These are phyloP conservation scores for Damaliscus lunatus DNA, from an alignment of 2,113 vertebrate species.

Conservation along the genomic window DNA sequence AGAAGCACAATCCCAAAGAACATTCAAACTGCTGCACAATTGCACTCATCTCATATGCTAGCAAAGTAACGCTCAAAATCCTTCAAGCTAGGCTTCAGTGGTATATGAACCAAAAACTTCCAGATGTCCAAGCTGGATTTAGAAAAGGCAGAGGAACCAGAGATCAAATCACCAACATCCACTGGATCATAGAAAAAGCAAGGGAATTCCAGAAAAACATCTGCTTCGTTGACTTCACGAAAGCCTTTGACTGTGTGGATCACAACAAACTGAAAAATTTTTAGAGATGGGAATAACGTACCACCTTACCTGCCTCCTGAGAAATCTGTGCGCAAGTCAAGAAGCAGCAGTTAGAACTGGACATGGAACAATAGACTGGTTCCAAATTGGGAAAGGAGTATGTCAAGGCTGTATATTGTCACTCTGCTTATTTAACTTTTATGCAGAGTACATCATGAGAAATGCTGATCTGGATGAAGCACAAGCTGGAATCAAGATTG, in stretches of 20 bases:
- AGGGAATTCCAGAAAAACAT: neutral
- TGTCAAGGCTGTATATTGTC: neutral
- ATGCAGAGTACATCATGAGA: rapidly evolving
- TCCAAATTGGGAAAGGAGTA: neutral
- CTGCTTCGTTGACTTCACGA: neutral
- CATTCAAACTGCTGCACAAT: neutral
- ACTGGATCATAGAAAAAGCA: neutral
- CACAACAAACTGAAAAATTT: neutral
- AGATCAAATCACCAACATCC: neutral
- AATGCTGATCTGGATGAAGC: neutral
- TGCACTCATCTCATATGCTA: neutral
- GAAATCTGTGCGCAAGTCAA: neutral
- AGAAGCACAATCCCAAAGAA: neutral
- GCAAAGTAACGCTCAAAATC: neutral
- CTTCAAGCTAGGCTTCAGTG: neutral
- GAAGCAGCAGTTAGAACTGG: neutral
- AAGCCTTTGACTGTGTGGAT: neutral
- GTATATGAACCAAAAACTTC: neutral
- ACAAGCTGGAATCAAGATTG: neutral
- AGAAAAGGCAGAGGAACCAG: neutral
- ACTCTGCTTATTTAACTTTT: neutral
- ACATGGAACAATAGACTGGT: neutral
- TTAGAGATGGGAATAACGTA: neutral
- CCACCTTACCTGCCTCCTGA: neutral
- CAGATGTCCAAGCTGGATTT: neutral